Base-by-base conservation (phyloP, 2,797 vertebrate genomes). In the Sebastes nivosus region DNA sequence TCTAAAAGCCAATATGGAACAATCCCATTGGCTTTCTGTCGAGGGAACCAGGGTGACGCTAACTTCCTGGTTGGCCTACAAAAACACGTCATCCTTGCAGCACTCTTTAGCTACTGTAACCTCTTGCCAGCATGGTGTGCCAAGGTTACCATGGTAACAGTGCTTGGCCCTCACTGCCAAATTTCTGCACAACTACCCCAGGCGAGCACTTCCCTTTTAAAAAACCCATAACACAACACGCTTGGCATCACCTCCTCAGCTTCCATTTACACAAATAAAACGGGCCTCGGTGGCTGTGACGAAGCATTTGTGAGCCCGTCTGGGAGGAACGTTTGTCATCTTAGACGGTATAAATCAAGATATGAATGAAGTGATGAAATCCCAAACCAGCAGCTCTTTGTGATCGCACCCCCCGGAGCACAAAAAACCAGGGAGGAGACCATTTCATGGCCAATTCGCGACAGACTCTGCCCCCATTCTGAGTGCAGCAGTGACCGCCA, bases 101-200 rank as follows among this genome's bases (percentile, higher is more conserved):
- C 54, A 24, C 54, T 55, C 8, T 24, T n/a, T 12, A 24, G 54
- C 54, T 55, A 55, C 54, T 24, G 54, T 55, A 24, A 55, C 24
- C 11, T 55, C 54, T 13, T 24, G 10, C 54, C 54, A 55, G 54
- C 54, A 55, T 55, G 54, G 11, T 55, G 22, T 59, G 18, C 61
- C 88, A 87, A 63, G 72, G 90, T 93, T 92, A 76, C 92, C 79
- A 92, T 93, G 77, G 90, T 73, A 89, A 92, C 91, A 64, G 81
- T 8, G 34, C 38, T 73, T 81, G 81, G 81, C 79, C 78, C 69
- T 78, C 36, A 20, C 72, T 81, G 82, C 77, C 83, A 88, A 72
- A 91, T 87, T 69, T 83, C 77, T 84, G 79, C 77, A 50, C 85
- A 81, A 55, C 27, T 54, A 87, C 82, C 82, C 87, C 67, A 64